Evolutionary conservation across 2,888 invertebrate species (phyloP).

Genomic region (Craniophora ligustri): DNA sequence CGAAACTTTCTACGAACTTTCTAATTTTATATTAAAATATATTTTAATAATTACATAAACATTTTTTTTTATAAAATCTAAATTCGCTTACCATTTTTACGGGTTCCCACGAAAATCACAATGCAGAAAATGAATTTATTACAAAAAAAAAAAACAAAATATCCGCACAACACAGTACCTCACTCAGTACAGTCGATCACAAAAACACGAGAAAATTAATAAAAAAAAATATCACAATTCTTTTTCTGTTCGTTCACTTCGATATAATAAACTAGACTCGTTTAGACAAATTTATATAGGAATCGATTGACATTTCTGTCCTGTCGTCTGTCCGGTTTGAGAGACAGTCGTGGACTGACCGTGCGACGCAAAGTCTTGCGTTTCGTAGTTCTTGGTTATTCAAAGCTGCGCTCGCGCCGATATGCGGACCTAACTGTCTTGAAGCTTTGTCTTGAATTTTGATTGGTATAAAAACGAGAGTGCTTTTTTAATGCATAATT

Average conservation of each 20-base stretch:
- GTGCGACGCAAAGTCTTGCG: constrained; percentile 72
- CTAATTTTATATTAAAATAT: constrained; percentile 31
- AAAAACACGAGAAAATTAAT: constrained; percentile 42
- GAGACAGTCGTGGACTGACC: constrained; percentile 85
- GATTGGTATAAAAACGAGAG: constrained; percentile 82
- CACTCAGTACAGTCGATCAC: constrained; percentile 55
- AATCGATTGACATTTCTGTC: constrained; percentile 69
- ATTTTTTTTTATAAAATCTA: neutral
- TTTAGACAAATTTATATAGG: constrained; percentile 56
- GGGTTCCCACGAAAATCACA: constrained; percentile 61
- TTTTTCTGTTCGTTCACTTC: constrained; percentile 49
- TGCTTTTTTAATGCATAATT: constrained; percentile 61
- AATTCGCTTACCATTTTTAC: constrained; percentile 76
- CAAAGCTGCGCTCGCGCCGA: constrained; percentile 77
- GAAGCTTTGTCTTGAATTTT: constrained; percentile 81
- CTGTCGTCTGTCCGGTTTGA: constrained; percentile 79
- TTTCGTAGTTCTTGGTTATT: constrained; percentile 75
- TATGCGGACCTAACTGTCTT: constrained; percentile 81
- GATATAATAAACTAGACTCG: constrained; percentile 60
- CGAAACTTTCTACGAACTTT: constrained; percentile 52
- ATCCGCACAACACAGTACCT: constrained; percentile 56
- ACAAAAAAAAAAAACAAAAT: constrained; percentile 63
- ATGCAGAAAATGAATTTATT: constrained; percentile 59
- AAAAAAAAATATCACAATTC: constrained; percentile 41
- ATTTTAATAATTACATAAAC: neutral